Base-by-base conservation (phyloP, 2,113 vertebrate genomes). In the Pedionomus torquatus region DNA sequence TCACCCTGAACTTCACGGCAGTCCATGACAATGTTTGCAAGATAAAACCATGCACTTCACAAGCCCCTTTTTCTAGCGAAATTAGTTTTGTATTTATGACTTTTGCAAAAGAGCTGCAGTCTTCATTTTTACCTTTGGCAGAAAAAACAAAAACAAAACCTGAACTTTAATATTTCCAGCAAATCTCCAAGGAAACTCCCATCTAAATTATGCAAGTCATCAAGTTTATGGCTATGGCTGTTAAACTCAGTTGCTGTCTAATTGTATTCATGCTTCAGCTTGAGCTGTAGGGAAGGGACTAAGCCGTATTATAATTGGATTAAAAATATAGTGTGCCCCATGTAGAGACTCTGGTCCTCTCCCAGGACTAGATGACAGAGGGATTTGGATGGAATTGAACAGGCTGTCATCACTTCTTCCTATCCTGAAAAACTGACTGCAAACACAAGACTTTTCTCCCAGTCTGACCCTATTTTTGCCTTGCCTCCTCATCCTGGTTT, bases 321-420 rank as follows among this genome's bases (percentile, higher is more conserved):
- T 96, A 86, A 94, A 96, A 92, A 93, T 86, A 88, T 33, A 90
- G 87, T 58, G 23, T 93, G 82, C 63, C 90, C 90, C 57, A 90
- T 79, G 75, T 91, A 96, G 90, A 94, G 79, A 93, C 46, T 54
- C 41, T 76, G 24, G 14, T 94, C 58, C 37, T 90, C 75, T 94
- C 95, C 65, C 92, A 92, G 87, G 84, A 79, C 71, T 85, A 65
- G 87, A 95, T 77, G 95, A 96, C 57, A 94, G 78, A 91, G 25
- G 58, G 37, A 88, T 90, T 93, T 94, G 87, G 54, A 94, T 83
- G n/a, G 58, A 90, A 95, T 20, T 19, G 33, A 94, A 85, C 63
- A 58, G 28, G 79, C 78, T 97, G 95, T 96, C 91, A 91, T 93
- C 89, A 74, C 91, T 65, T 94, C 52, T 89, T 94, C 31, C 61